Conservation (phyloP, 1,140 invertebrate genomes). For the Solen grandis region DNA sequence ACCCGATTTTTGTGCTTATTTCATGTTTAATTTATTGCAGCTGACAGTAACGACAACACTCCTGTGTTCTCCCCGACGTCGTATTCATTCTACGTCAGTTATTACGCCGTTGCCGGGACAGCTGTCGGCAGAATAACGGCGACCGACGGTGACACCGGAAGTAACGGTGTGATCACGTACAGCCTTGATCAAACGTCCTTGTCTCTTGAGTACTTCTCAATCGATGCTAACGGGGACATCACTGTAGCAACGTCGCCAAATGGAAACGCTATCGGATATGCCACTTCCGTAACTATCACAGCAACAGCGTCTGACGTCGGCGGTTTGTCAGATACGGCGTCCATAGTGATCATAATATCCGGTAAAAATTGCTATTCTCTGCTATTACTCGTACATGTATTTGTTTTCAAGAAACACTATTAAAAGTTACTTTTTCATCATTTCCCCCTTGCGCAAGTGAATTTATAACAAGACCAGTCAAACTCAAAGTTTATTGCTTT, state of each 20-base stretch:
- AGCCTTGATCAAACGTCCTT: constrained; percentile 10
- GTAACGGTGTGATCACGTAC: constrained; percentile 19
- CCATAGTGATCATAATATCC: constrained; percentile 12
- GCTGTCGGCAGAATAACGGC: constrained; percentile 20
- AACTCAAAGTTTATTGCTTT: too few species aligned
- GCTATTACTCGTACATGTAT: too few species aligned
- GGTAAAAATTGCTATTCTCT: too few species aligned
- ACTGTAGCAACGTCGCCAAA: neutral
- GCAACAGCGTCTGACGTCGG: constrained; percentile 8
- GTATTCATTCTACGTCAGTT: constrained; percentile 35
- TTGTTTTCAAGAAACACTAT: too few species aligned
- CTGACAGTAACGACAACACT: constrained; percentile 31
- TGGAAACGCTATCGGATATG: neutral
- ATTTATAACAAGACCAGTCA: too few species aligned
- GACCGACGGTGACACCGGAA: constrained; percentile 19
- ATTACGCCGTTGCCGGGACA: constrained; percentile 23
- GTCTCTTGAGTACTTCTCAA: constrained; percentile 5
- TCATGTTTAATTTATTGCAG: constrained; percentile 5
- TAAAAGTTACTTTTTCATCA: too few species aligned
- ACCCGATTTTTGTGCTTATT: too few species aligned
- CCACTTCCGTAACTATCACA: neutral
- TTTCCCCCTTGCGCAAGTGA: too few species aligned
- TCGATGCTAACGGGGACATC: constrained; percentile 3
- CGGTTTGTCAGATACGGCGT: neutral
- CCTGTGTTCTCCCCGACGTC: constrained; percentile 32